Base-by-base conservation (phyloP, 2,797 vertebrate genomes). In the Jordanella pulchra region DNA sequence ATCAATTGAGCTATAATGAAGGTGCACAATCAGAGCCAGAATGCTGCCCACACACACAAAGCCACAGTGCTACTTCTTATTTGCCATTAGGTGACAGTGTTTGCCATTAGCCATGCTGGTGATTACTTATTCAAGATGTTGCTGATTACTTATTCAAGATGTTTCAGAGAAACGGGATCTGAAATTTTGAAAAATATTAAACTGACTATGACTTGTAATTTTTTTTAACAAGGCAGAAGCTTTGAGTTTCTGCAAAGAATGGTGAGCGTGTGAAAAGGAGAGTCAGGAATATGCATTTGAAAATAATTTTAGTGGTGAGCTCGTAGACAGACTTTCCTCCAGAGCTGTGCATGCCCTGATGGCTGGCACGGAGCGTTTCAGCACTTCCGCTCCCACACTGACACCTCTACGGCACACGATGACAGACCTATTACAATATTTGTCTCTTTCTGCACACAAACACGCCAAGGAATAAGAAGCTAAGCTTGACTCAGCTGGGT, bases 1-100 rank as follows among this genome's bases (percentile, higher is more conserved):
- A 82, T 90, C 90, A 88, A 80, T 88, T 87, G 85, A 85, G 80
- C 79, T 56, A 67, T 88, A 91, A 91, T 75, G 67, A 69, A 87
- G 68, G 75, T 80, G 47, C 78, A 76, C 47, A 66, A 85, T 50
- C 58, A 81, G 67, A 79, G 74, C 75, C 73, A 82, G 75, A 80
- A 76, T 83, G 65, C 79, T 82, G 75, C 83, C 72, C 65, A 72
- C 81, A 75, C 81, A 77, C 76, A 75, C 56, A 67, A 13, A 35
- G 50, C 50, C 67, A 32, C 55, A 66, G 75, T 64, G 35, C 73
- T 75, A 71, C 78, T 78, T 81, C 77, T 79, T 70, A 78, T 83
- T 72, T 76, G 65, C 70, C n/a, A 47, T 28, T 50, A 87, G 27
- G 77, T 65, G 69, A 71, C 27, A 45, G 64, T 73, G 53, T 65